Conservation (phyloP, 2,888 invertebrate genomes). For the Dichetophora obliterata region DNA sequence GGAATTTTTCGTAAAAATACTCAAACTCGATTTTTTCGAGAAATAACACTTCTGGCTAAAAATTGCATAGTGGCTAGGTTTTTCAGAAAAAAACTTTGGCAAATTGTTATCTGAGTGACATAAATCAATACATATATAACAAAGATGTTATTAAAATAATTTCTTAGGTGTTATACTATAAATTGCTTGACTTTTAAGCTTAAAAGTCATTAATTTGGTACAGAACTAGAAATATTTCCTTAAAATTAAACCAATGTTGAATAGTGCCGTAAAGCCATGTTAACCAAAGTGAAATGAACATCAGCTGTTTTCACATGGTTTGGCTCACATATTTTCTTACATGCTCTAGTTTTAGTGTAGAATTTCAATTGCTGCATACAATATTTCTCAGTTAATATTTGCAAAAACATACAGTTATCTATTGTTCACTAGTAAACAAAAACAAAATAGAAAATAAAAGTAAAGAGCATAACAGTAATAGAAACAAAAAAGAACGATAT, state of each 20-base stretch:
- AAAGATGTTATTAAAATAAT: too few species aligned
- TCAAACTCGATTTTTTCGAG: too few species aligned
- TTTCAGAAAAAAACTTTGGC: too few species aligned
- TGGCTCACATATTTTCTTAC: not conserved
- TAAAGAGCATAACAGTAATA: not conserved
- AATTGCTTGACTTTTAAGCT: too few species aligned
- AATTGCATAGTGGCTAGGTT: too few species aligned
- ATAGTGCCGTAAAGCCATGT: not conserved
- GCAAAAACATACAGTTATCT: not conserved
- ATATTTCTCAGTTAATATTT: not conserved
- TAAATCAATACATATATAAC: too few species aligned
- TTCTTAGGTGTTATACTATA: too few species aligned
- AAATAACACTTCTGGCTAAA: too few species aligned
- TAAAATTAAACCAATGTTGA: not conserved
- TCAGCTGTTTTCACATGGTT: conserved; percentile 10
- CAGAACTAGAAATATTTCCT: too few species aligned
- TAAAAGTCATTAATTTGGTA: too few species aligned
- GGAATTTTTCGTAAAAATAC: too few species aligned
- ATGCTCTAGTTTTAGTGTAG: not conserved
- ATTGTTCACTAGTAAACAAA: not conserved
- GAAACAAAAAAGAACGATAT: not conserved
- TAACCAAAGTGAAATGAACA: not conserved
- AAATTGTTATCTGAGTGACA: too few species aligned
- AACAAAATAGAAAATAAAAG: not conserved
- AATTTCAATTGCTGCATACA: not conserved